A percentile compares a stretch with the other conserved stretches of the same genome.
phyloP scores from a whole-genome alignment of 2,888 invertebrate genomes.

The Matsumyia berberina region DNA sequence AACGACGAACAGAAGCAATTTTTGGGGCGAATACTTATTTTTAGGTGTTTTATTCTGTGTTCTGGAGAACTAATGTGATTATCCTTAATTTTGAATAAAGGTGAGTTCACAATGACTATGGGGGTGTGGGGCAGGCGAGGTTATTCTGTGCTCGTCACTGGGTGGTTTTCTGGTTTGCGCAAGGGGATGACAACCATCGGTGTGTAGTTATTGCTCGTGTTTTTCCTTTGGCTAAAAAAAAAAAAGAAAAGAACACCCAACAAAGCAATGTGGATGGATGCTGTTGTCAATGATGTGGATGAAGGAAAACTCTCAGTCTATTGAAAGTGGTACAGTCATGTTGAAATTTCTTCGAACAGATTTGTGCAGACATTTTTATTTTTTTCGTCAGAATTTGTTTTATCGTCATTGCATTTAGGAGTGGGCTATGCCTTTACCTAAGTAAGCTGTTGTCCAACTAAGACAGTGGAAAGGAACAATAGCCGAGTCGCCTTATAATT shows the following conservation, averaged over 20 bases:
- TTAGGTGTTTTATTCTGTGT: constrained; percentile 30
- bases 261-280: constrained; percentile 24
- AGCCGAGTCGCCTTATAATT: no score
- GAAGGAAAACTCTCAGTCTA: constrained; percentile 24
- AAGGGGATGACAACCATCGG: constrained; percentile 8
- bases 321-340: constrained; percentile 15
- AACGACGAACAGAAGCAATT: constrained; percentile 3
- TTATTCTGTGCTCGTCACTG: not conserved
- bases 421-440: no score
- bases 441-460: no score
- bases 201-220: constrained; percentile 27
- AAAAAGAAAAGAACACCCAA: not conserved
- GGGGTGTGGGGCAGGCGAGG: not conserved
- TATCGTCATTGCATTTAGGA: no score
- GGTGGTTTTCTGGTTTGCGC: not conserved
- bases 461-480: no score
- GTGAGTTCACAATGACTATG: constrained; percentile 32
- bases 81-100: constrained; percentile 43
- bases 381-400: no score
- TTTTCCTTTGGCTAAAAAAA: not conserved
- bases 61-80: constrained; percentile 49
- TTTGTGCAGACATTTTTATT: no score
- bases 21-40: constrained; percentile 45
- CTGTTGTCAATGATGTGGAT: constrained; percentile 27
- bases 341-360: constrained; percentile 7